Conservation (phyloP, 1,140 invertebrate genomes). For the Lepidostoma basale region DNA sequence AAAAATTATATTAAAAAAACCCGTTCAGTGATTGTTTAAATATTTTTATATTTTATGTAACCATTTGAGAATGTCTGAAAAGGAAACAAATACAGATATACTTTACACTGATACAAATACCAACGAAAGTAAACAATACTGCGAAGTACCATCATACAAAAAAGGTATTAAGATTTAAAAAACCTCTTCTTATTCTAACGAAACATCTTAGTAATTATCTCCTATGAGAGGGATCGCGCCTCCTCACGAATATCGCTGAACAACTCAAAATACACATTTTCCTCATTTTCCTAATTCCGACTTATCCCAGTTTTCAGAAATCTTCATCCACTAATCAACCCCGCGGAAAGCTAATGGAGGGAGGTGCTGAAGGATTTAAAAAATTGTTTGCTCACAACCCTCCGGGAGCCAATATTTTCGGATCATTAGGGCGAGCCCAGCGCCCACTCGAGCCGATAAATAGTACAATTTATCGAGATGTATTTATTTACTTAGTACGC, state of each 20-base stretch:
- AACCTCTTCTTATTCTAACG: not conserved
- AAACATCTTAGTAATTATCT: not conserved
- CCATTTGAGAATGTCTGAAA: not conserved
- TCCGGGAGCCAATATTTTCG: not conserved
- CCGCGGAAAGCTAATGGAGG: conserved; percentile 1
- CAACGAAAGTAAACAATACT: too few relatives aligned
- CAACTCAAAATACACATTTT: conserved; percentile 5
- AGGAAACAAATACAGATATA: too few relatives aligned
- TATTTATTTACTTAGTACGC: too few relatives aligned
- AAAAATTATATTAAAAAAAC: too few relatives aligned
- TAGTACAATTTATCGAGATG: not conserved
- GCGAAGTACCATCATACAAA: too few relatives aligned
- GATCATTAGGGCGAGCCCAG: not conserved
- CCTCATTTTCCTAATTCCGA: conserved; percentile 3
- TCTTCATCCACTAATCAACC: conserved; percentile 1
- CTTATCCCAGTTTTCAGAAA: conserved; percentile 5
- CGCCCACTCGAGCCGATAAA: not conserved
- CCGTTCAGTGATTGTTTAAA: not conserved
- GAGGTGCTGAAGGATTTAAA: not conserved
- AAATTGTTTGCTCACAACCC: conserved; percentile 3
- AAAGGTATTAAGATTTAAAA: not conserved
- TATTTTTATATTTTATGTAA: too few relatives aligned
- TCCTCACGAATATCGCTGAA: not conserved
- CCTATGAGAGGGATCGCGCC: conserved; percentile 1
- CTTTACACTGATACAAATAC: too few relatives aligned